Base-by-base conservation (phyloP, 2,113 vertebrate genomes). In the Ammodytes marinus region DNA sequence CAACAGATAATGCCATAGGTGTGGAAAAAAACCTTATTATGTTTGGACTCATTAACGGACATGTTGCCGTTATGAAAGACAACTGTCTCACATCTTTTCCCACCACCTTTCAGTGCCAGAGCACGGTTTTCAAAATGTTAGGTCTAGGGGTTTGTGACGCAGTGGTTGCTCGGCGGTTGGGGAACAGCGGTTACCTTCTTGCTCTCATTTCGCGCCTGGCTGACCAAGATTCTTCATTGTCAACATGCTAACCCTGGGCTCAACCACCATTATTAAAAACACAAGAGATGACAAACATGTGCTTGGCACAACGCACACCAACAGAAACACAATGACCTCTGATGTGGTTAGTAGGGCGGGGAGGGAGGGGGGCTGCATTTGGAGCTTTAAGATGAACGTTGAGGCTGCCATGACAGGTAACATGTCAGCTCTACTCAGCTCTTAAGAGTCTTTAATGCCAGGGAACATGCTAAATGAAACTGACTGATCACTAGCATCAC, bases 201-300 rank as follows among this genome's bases (percentile, higher is more conserved):
- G 78, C 79, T 91, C 86, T 93, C 77, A 88, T 94, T 93, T 93
- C 86, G 76, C 83, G 90, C 92, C 79, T 88, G 74, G 79, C 70
- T 86, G 85, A 86, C 82, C 77, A 85, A 88, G 72, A 92, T 92
- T 89, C 92, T 94, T 94, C 91, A 91, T 87, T 86, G 86, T 89
- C 91, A 87, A 86, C 89, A 86, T 80, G 73, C 82, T 86, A 89
- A 84, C 76, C 88, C 84, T 80, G 17, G 79, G 64, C 69, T 76
- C 76, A 65, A 71, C 79, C 77, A 80, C 58, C 57, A 57, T 17
- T 27, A 27, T 27, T 27, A 27, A 27, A 27, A 27, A 50, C 49
- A 13, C n/a, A 77, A 79, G 53, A 83, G 63, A 84, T 81, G 84
- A 86, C 49, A 80, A 83, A 85, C 66, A 73, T 69, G 54, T 67